A percentile compares a stretch with the other conserved stretches of the same genome.
phyloP scores from a whole-genome alignment of 2,113 vertebrate species.

The Clarias macrocephalus region DNA sequence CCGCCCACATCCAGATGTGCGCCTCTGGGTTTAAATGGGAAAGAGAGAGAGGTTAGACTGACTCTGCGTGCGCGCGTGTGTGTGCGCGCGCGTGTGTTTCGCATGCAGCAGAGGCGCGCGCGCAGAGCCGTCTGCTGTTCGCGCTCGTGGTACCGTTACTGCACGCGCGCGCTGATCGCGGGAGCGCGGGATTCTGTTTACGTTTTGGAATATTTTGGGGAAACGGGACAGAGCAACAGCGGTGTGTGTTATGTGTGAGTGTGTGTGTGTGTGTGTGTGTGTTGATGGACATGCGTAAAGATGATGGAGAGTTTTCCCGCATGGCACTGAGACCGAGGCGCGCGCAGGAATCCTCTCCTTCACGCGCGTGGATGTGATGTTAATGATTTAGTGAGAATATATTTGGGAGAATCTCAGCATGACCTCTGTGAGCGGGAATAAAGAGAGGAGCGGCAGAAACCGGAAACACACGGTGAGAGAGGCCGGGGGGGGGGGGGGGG shows the following conservation, averaged over 20 bases:
- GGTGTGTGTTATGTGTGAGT: background rate
- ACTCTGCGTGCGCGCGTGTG: background rate
- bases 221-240: background rate
- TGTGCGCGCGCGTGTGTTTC: background rate
- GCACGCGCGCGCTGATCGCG: background rate
- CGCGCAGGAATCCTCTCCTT: slow-evolving; percentile 1
- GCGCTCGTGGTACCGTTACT: background rate
- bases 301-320: slow-evolving; percentile 25
- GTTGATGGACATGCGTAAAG: background rate
- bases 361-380: slow-evolving; percentile 62
- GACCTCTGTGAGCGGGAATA: slow-evolving; percentile 94
- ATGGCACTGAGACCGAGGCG: slow-evolving; percentile 5
- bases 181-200: background rate
- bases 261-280: background rate
- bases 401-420: slow-evolving; percentile 72
- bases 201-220: background rate
- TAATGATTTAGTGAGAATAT: slow-evolving; percentile 42
- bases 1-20: slow-evolving; percentile 67
- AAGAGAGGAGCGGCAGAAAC: slow-evolving; percentile 88
- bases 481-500: background rate
- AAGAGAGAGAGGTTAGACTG: slow-evolving; percentile 55
- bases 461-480: slow-evolving; percentile 92
- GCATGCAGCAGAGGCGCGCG: background rate
- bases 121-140: background rate
- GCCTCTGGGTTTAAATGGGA: slow-evolving; percentile 46